Conservation (phyloP, 2,797 vertebrate genomes). For the Okamejei kenojei region DNA sequence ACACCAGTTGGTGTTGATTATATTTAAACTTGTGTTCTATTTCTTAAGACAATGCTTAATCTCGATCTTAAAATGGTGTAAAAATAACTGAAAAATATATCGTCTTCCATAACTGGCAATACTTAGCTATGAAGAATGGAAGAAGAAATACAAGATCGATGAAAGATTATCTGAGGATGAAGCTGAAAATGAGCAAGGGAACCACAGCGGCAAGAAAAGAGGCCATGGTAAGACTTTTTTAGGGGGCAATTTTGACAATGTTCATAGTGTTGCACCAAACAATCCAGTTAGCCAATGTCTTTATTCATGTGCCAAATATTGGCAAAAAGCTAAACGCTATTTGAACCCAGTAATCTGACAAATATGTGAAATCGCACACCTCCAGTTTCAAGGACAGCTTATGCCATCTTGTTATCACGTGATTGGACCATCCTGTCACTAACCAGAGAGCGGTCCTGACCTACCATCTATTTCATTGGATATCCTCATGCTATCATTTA, state of each 20-base stretch:
- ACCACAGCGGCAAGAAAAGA: slow-evolving; percentile 48
- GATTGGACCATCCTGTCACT: too few relatives aligned
- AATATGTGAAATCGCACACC: neutral
- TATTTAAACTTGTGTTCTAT: neutral
- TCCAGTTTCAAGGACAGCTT: neutral
- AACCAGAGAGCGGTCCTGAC: too few relatives aligned
- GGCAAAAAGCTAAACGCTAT: neutral
- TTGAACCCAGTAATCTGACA: neutral
- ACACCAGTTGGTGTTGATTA: neutral
- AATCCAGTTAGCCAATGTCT: neutral
- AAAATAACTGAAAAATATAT: neutral
- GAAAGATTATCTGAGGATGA: slow-evolving; percentile 62
- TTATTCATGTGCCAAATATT: slow-evolving; percentile 8
- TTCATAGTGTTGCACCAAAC: neutral
- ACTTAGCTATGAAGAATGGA: slow-evolving; percentile 91
- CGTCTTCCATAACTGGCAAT: slow-evolving; percentile 51
- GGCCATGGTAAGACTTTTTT: slow-evolving; percentile 39
- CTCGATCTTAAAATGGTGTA: neutral
- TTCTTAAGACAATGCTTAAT: neutral
- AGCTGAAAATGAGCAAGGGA: slow-evolving; percentile 47
- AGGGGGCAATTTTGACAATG: slow-evolving; percentile 41
- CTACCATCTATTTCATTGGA: too few relatives aligned
- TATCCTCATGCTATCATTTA: too few relatives aligned
- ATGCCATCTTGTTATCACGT: too few relatives aligned
- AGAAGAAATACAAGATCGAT: slow-evolving; percentile 85